A percentile compares a stretch with the other conserved stretches of the same genome.
These are phyloP conservation scores for Stenodera caucasica DNA, from an alignment of 2,888 invertebrate species.

Conservation along the genomic window DNA sequence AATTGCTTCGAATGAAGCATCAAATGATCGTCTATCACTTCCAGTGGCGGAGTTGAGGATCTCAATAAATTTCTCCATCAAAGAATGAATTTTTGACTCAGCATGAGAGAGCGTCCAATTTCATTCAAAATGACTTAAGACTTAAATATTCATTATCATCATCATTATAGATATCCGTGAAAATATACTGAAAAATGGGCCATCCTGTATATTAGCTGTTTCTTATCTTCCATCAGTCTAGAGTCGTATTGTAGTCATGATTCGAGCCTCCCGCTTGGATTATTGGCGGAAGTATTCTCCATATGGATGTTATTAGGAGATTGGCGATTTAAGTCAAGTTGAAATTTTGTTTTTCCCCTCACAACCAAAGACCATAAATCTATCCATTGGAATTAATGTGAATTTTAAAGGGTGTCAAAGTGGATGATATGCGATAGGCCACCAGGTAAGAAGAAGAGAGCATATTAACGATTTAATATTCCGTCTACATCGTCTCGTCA, in stretches of 20 bases:
- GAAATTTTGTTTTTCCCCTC: no score
- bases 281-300: neutral
- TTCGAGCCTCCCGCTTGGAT: neutral
- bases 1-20: no score
- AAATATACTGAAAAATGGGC: no score
- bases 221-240: neutral
- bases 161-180: no score
- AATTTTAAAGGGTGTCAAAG: conserved; percentile 5
- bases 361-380: conserved; percentile 3
- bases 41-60: no score
- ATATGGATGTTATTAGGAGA: no score
- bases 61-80: no score
- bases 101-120: no score
- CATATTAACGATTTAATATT: conserved; percentile 28
- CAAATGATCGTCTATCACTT: no score
- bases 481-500: conserved; percentile 23
- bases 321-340: no score
- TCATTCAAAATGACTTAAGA: no score
- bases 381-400: neutral
- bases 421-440: neutral
- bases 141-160: no score
- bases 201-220: neutral
- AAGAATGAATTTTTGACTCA: neutral
- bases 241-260: neutral
- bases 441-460: neutral